Conservation (phyloP, 2,797 vertebrate genomes). For the Esox masquinongy region DNA sequence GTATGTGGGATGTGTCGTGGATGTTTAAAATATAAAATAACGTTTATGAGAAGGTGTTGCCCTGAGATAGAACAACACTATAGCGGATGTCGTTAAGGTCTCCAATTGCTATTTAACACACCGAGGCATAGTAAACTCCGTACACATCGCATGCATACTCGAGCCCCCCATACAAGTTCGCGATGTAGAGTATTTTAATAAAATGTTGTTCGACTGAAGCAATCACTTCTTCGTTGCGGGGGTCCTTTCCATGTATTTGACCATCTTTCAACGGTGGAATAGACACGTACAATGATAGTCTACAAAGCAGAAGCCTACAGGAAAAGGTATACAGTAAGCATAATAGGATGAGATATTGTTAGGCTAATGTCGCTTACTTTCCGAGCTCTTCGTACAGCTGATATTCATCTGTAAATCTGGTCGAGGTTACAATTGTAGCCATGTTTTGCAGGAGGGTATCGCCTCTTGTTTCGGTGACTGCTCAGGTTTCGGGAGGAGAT, state of each 20-base stretch:
- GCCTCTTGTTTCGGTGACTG: slow-evolving; percentile 68
- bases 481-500: slow-evolving; percentile 69
- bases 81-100: slow-evolving; percentile 6
- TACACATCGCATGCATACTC: slow-evolving; percentile 7
- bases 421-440: slow-evolving; percentile 92
- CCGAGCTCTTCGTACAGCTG: slow-evolving; percentile 97
- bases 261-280: slow-evolving; percentile 58
- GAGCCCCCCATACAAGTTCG: not conserved
- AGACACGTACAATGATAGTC: slow-evolving; percentile 51
- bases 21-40: not conserved
- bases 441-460: slow-evolving; percentile 77
- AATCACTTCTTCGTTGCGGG: not conserved
- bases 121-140: not conserved
- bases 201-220: not conserved
- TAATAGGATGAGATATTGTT: not conserved
- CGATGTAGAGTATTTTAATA: not conserved
- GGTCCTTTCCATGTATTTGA: slow-evolving; percentile 44
- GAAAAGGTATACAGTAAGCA: not conserved
- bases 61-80: slow-evolving; percentile 5
- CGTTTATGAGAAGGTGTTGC: not conserved
- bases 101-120: not conserved
- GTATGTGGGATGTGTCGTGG: not conserved
- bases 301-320: slow-evolving; percentile 2
- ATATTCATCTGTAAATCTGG: slow-evolving; percentile 95
- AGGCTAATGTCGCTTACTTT: slow-evolving; percentile 82